Conservation (phyloP, 2,113 vertebrate species). For the Siphamia tubifer region DNA sequence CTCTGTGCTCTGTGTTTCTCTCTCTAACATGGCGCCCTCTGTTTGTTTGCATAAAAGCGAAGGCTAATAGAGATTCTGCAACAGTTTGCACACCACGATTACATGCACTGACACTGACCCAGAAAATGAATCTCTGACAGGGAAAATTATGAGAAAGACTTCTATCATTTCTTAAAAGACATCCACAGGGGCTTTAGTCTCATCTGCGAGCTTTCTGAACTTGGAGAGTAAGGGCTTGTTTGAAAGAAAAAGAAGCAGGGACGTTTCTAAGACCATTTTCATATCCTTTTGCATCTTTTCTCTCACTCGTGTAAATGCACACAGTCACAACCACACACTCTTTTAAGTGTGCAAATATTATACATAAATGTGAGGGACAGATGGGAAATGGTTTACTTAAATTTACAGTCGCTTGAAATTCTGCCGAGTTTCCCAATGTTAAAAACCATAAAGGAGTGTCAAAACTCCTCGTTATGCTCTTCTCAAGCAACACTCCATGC, state of each 20-base stretch:
- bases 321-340: neutral
- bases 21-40: neutral
- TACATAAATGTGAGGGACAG: conserved; percentile 37
- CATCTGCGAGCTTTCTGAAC: neutral
- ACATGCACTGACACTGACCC: conserved; percentile 17
- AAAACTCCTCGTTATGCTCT: conserved; percentile 59
- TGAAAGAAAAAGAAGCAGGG: conserved; percentile 10
- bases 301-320: neutral
- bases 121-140: conserved; percentile 23
- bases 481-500: conserved; percentile 52
- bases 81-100: neutral
- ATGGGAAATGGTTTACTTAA: conserved; percentile 54
- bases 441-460: conserved; percentile 63
- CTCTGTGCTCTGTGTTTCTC: neutral
- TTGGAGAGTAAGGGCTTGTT: neutral
- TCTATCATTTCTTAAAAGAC: conserved; percentile 5
- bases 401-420: conserved; percentile 54
- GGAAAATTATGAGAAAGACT: neutral
- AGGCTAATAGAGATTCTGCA: neutral
- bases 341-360: conserved; percentile 45
- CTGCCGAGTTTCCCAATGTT: conserved; percentile 49
- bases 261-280: conserved; percentile 2
- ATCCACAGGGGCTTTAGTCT: neutral
- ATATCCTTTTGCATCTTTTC: neutral
- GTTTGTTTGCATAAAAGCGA: neutral